A percentile compares a stretch with the other conserved stretches of the same genome.
Evolutionary conservation across 2,888 invertebrate genomes (phyloP).

Genomic region (Dynastes grantii): DNA sequence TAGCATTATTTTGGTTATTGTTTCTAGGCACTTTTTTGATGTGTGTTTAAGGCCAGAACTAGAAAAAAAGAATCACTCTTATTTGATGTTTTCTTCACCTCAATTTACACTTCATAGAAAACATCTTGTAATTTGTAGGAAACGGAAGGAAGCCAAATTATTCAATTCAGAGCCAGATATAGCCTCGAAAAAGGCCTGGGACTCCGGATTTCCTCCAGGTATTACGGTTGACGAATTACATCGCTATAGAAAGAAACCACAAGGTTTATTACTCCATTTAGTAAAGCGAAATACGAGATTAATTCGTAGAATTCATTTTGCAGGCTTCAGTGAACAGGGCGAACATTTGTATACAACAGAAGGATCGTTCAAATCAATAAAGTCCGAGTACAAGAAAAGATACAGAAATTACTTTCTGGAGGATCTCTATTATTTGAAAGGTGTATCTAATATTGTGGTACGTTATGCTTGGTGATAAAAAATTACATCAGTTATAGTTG

Average conservation of each 20-base stretch:
- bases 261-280: conserved; percentile 63
- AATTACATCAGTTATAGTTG: conserved; percentile 7
- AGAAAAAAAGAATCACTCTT: no score
- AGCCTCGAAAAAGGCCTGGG: conserved; percentile 57
- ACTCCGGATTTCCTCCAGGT: conserved; percentile 70
- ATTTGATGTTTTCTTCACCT: no score
- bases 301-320: conserved; percentile 41
- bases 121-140: conserved; percentile 43
- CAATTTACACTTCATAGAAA: background rate
- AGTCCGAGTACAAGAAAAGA: conserved; percentile 67
- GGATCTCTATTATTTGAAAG: conserved; percentile 23
- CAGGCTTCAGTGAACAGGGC: conserved; percentile 56
- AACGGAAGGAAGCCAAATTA: conserved; percentile 31
- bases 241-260: conserved; percentile 71
- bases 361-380: conserved; percentile 66
- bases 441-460: conserved; percentile 22
- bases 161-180: conserved; percentile 58
- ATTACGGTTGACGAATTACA: conserved; percentile 73
- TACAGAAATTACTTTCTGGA: conserved; percentile 62
- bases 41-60: no score
- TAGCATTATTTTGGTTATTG: no score
- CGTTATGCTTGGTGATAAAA: background rate
- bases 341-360: conserved; percentile 66
- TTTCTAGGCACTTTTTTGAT: no score
- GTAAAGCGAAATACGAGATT: conserved; percentile 1